phyloP scores from a whole-genome alignment of 2,113 vertebrate species.

The Diadophis punctatus region DNA sequence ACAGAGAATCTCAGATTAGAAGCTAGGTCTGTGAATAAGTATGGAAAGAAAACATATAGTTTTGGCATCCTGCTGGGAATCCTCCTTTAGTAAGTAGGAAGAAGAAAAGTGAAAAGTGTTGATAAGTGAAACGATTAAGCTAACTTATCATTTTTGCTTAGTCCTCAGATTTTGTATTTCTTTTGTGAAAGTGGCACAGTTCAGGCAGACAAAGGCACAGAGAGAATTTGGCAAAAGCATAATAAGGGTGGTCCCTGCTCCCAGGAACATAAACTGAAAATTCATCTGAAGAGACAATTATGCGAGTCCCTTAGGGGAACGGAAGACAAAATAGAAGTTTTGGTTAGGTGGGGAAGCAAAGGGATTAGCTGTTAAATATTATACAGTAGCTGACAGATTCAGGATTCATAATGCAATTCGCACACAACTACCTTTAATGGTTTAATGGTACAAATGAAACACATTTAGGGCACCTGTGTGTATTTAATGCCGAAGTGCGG shows the following conservation, averaged over 20 bases:
- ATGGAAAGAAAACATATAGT: neutral
- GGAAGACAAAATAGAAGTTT: neutral
- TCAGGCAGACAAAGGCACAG: neutral
- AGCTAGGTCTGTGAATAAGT: neutral
- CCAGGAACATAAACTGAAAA: neutral
- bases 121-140: neutral
- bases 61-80: neutral
- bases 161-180: neutral
- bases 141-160: neutral
- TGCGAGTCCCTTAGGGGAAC: neutral
- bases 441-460: conserved; percentile 18
- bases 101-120: neutral
- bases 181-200: neutral
- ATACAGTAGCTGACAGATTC: neutral
- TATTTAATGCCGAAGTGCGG: neutral
- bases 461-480: conserved; percentile 1
- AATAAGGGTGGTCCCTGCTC: neutral
- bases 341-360: neutral
- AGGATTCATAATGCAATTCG: neutral
- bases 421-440: neutral
- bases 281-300: neutral
- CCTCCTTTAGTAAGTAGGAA: neutral
- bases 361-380: neutral
- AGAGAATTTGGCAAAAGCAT: neutral
- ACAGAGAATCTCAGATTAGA: neutral